Evolutionary conservation across 2,797 vertebrate species (phyloP).

Genomic region (Rhinogobio ventralis): DNA sequence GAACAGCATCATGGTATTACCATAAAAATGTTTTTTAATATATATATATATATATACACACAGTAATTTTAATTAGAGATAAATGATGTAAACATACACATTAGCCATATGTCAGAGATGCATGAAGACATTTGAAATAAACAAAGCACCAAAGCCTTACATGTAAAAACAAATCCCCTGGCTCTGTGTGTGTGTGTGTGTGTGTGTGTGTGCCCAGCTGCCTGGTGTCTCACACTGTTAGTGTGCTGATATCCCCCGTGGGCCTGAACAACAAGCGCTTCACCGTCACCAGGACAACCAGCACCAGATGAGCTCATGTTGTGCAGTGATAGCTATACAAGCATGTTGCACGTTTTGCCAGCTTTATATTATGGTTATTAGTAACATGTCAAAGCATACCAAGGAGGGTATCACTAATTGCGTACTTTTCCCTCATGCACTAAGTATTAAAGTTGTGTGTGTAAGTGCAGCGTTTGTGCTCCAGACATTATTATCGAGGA

Average conservation of each 20-base stretch:
- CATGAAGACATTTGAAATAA: slow-evolving; percentile 29
- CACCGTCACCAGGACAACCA: slow-evolving; percentile 52
- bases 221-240: slow-evolving; percentile 36
- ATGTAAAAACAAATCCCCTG: slow-evolving; percentile 31
- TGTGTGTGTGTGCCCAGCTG: slow-evolving; percentile 27
- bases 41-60: neutral
- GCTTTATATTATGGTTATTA: slow-evolving; percentile 11
- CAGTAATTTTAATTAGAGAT: neutral
- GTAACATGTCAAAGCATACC: slow-evolving; percentile 7
- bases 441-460: neutral
- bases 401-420: neutral
- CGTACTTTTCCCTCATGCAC: neutral
- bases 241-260: slow-evolving; percentile 46
- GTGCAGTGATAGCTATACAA: slow-evolving; percentile 16
- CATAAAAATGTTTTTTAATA: neutral
- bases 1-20: neutral
- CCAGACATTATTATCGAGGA: neutral
- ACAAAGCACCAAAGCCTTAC: neutral
- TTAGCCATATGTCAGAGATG: neutral
- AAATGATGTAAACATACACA: slow-evolving; percentile 3
- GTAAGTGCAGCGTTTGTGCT: neutral
- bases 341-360: slow-evolving; percentile 40
- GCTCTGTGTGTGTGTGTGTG: slow-evolving; percentile 1
- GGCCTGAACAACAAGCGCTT: slow-evolving; percentile 35
- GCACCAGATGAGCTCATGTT: slow-evolving; percentile 40